Conservation (phyloP, 2,113 vertebrate genomes). For the Gnathonemus longibarbis region DNA sequence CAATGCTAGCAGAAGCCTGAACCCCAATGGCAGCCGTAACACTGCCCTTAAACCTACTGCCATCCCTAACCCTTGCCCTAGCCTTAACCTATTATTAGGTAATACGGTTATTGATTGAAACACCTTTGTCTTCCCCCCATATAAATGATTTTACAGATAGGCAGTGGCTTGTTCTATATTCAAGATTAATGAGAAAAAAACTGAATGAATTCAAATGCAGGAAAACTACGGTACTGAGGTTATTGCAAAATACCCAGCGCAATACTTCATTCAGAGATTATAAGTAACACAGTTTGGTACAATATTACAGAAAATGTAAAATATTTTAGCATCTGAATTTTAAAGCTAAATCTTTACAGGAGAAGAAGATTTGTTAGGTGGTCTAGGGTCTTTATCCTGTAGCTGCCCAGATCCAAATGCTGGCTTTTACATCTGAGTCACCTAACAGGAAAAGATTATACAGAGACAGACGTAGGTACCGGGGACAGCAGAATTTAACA, state of each 20-base stretch:
- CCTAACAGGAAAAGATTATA: not conserved
- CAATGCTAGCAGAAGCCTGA: not conserved
- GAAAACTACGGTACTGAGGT: not conserved
- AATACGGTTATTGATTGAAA: not conserved
- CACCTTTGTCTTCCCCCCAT: not conserved
- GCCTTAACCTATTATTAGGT: not conserved
- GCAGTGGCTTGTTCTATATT: not conserved
- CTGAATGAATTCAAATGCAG: not conserved
- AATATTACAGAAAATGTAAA: not conserved
- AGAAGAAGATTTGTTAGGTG: not conserved
- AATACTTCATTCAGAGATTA: not conserved
- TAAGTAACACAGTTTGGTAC: not conserved
- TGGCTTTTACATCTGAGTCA: not conserved
- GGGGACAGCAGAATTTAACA: not conserved
- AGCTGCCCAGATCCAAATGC: not conserved
- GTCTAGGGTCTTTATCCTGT: not conserved
- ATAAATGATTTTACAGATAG: not conserved
- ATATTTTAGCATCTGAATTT: not conserved
- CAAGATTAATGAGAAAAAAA: not conserved
- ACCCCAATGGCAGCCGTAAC: not conserved
- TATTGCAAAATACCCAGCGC: not conserved
- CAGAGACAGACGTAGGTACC: not conserved
- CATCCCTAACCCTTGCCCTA: not conserved
- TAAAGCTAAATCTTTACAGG: not conserved
- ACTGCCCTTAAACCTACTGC: not conserved